Evolutionary conservation across 1,140 invertebrate species (phyloP), one percentile per base, ranked within the genome.

Genomic region (Zaprionus davidi): DNA sequence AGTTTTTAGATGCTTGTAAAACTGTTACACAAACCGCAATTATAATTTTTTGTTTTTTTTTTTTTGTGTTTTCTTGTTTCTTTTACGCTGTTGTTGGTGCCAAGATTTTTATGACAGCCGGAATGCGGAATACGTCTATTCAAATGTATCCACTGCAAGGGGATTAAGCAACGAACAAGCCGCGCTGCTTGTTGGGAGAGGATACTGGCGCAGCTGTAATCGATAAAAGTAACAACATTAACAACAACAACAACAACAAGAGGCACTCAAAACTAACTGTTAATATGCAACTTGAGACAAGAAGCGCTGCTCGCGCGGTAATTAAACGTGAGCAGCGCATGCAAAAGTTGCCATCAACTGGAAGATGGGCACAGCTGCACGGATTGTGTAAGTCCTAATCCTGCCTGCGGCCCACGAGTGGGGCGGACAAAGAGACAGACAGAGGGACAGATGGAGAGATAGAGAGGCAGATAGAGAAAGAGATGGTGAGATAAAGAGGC

Each of bases 301-400:
- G 59, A 56, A 71, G 57, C 36, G 22, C 36, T 56, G 53, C 22
- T 9, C 17, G 26, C 13, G 13, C 31, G 26, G 36, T 58, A 67
- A 57, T 67, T 67, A 67, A 67, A 46, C 31, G 55, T 31, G 3
- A 20, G 55, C 22, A 49, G 55, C 38, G 51, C 26, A 60, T 38
- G 24, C 28, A 53, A 70, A 55, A 53, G 13, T 58, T 60, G 31
- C 56, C 46, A 51, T 59, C 17, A 41, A 70, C 44, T 58, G 58
- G 28, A 20, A 60, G 68, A 70, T 71, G 69, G 31, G 41, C 60
- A 53, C 69, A 76, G 74, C 62, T 77, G 75, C 53, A 15, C 7
- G n/a, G 57, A 62, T 79, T 79, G 74, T 79, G 68, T 72, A 79
- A 79, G 64, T 38, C 81, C 80, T 83, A 88, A 83, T 87, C 80